Base-by-base conservation (phyloP, 1,140 invertebrate genomes). In the Drosophila pachea region DNA sequence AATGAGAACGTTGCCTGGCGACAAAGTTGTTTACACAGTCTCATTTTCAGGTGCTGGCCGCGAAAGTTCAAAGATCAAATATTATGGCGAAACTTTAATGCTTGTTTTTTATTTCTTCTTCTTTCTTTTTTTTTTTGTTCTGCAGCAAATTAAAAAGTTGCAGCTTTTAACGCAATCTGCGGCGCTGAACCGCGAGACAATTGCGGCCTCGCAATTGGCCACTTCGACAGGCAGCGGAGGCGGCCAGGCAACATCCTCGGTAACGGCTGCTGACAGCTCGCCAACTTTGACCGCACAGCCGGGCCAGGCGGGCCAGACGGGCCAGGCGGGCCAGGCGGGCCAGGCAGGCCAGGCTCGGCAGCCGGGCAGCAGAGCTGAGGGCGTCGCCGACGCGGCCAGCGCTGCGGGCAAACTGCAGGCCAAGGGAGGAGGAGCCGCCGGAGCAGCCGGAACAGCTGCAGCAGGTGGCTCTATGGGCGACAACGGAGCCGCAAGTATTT, bases 121-220 rank as follows among this genome's bases (percentile, higher is more conserved):
- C 11, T n/a, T 36, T 40, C 38, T 11, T n/a, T n/a, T 40, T n/a
- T 36, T 36, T 40, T 40, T 22, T 1, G 22, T 22, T 54, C 68
- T 76, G 32, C 76, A 89, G 89, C 89, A 89, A 89, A 88, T 89
- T 75, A 88, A 89, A 78, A 89, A 89, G 70, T 76, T 89, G 59
- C 89, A 89, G 75, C 75, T 87, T 65, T 76, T 89, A 55, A 89
- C 89, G 65, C 87, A 89, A 77, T 89, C 84, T 47, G 89, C 89
- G 63, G 84, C 89, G 31, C 62, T 89, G 63, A 89, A 89, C 69
- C 81, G 87, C 58, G 89, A 89, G 84, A 89, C 88, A 76, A 89
- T 89, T 69, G 87, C 88, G 72, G 88, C 88, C 61, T 89, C 88
- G 54, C 88, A 89, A 78, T 86, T 89, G 82, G 88, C 88, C 70